phyloP scores from a whole-genome alignment of 2,888 invertebrate genomes.

The Lucinisca nassula region DNA sequence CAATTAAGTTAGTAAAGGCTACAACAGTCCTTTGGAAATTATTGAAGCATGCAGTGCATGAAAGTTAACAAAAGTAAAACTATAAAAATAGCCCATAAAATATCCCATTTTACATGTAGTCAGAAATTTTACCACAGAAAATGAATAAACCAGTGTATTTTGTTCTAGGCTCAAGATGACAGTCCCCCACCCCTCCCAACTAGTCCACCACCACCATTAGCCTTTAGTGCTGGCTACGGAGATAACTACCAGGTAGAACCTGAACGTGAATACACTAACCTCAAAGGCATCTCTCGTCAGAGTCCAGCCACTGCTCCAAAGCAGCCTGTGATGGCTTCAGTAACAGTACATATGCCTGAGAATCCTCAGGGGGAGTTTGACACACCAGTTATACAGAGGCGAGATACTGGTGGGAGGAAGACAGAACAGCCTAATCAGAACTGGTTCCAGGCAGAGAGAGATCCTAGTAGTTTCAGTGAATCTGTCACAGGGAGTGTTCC shows the following conservation, averaged over 20 bases:
- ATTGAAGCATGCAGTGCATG: too few relatives aligned
- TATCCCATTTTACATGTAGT: too few relatives aligned
- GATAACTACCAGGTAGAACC: constrained; percentile 18
- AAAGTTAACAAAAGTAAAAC: too few relatives aligned
- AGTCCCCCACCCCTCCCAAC: constrained; percentile 54
- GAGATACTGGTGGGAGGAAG: constrained; percentile 50
- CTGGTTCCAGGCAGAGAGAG: constrained; percentile 62
- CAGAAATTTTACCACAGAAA: too few relatives aligned
- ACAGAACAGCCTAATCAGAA: constrained; percentile 31
- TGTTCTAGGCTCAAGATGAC: constrained; percentile 62
- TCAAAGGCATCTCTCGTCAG: constrained; percentile 49
- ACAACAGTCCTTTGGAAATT: too few relatives aligned
- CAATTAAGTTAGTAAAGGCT: too few relatives aligned
- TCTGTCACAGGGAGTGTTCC: constrained; percentile 66
- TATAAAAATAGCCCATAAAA: too few relatives aligned
- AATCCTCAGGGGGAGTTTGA: constrained; percentile 45
- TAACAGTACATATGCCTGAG: constrained; percentile 66
- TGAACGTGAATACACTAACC: constrained; percentile 62
- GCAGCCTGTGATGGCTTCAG: constrained; percentile 24
- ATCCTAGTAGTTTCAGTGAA: constrained; percentile 63
- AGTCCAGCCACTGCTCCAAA: constrained; percentile 18
- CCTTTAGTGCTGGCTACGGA: constrained; percentile 25
- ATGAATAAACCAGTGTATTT: too few relatives aligned
- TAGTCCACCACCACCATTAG: constrained; percentile 45
- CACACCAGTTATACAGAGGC: constrained; percentile 46